Evolutionary conservation across 2,888 invertebrate genomes (phyloP), one percentile per base, ranked within the genome.

Genomic region (Apeira syringaria): DNA sequence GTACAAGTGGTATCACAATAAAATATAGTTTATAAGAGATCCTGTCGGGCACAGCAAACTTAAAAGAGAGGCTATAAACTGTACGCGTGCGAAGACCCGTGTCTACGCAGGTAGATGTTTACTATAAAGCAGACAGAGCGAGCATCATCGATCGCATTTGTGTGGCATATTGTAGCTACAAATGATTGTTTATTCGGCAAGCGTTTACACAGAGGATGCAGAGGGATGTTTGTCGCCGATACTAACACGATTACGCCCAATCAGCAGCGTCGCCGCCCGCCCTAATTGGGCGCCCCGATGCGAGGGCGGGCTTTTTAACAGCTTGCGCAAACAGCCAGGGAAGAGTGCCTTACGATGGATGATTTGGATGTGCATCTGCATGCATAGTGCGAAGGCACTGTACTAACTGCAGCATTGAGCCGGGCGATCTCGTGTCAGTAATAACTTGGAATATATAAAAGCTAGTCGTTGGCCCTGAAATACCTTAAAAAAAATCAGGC

Each of bases 181-280:
- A 45, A 54, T 52, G 49, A 47, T 53, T 60, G 61, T 56, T 54
- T 52, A 60, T 48, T 52, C 52, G 44, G 46, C 38, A 41, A 52
- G 49, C 53, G 61, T 57, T 57, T 64, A 64, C 59, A 59, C 49
- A 47, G 50, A 44, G 48, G 95, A 92, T 48, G 49, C 42, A 50
- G 53, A 50, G 55, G 55, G 53, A 44, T 81, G 79, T 81, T 80
- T 81, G 81, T 40, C 70, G 75, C 82, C 84, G 80, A 83, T 82
- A 77, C 86, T 89, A 89, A 89, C 85, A 35, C 79, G 88, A 89
- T 89, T 88, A 89, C 80, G 74, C 62, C 88, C 89, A 89, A 89
- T 89, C 89, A 89, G 85, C 78, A 74, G 68, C 77, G 81, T 76
- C 80, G 85, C 80, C 80, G 74, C 81, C 84, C 78, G 74, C 82